Percentiles rank a stretch among this genome's conserved stretches.
These are phyloP conservation scores for Megaleporinus macrocephalus DNA, from an alignment of 2,113 vertebrate genomes.

Conservation along the genomic window DNA sequence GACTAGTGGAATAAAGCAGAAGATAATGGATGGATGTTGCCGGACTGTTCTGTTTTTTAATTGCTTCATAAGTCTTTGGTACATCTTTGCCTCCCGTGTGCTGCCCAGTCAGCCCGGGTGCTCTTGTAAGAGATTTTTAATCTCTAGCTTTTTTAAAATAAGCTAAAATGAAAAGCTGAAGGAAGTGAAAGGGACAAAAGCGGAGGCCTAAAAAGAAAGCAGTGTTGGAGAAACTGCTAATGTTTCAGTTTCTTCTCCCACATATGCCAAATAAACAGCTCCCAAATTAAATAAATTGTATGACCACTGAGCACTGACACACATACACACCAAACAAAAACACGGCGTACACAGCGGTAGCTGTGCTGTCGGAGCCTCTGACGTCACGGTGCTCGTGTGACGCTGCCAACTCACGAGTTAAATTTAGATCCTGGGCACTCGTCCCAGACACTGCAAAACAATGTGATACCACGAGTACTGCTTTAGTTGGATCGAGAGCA, in stretches of 20 bases:
- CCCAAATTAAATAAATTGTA: conserved; percentile 38
- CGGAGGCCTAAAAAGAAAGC: background rate
- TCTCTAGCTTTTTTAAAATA: no score
- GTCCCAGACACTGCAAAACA: conserved; percentile 62
- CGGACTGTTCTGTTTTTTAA: no score
- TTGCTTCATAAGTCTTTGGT: no score
- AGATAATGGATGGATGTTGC: no score
- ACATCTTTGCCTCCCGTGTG: no score
- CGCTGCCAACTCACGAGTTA: conserved; percentile 63
- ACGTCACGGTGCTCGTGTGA: conserved; percentile 56
- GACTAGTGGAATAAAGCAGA: no score
- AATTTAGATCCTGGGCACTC: conserved; percentile 62
- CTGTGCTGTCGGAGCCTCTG: conserved; percentile 53
- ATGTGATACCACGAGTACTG: conserved; percentile 62
- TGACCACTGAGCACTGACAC: conserved; percentile 12
- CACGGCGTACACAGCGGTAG: conserved; percentile 50
- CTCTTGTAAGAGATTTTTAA: no score
- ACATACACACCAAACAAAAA: conserved; percentile 34
- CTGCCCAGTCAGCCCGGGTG: no score
- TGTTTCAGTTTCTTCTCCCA: conserved; percentile 32
- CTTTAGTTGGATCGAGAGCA: conserved; percentile 42
- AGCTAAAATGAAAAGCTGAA: background rate
- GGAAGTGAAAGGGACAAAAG: background rate
- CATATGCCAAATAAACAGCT: conserved; percentile 37
- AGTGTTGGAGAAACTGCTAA: background rate